These are phyloP conservation scores for Anadara kagoshimensis DNA, from an alignment of 1,140 invertebrate genomes.

Conservation along the genomic window DNA sequence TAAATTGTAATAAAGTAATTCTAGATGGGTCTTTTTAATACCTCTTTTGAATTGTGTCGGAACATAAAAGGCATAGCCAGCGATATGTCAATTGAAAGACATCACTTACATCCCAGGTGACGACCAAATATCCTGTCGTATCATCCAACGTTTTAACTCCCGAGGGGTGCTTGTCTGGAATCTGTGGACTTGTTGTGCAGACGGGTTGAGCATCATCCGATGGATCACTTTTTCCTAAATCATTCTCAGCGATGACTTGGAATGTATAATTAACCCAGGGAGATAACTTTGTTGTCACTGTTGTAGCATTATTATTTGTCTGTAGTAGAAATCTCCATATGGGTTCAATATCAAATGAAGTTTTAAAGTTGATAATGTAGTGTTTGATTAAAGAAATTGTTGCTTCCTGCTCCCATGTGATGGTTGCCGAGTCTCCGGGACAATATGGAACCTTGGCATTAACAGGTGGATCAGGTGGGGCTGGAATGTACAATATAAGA, in stretches of 20 bases:
- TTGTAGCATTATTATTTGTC: not conserved
- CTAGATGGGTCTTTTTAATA: no score
- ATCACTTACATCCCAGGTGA: conserved; percentile 20
- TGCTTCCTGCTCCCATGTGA: conserved; percentile 83
- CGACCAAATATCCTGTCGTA: conserved; percentile 8
- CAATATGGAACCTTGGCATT: conserved; percentile 74
- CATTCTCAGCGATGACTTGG: conserved; percentile 4
- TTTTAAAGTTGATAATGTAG: conserved; percentile 95
- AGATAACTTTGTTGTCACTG: not conserved
- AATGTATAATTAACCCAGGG: conserved; percentile 22
- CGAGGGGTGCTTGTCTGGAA: conserved; percentile 3
- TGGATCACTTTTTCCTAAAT: conserved; percentile 15
- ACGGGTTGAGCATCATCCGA: not conserved
- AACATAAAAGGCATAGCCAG: no score
- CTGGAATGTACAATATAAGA: conserved; percentile 73
- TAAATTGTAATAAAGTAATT: no score
- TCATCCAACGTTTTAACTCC: conserved; percentile 1
- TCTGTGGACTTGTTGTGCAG: not conserved
- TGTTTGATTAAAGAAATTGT: conserved; percentile 91
- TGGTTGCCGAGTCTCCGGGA: conserved; percentile 79
- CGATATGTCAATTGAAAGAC: not conserved
- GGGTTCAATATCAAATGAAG: conserved; percentile 89
- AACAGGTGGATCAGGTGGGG: conserved; percentile 92
- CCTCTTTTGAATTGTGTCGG: no score
- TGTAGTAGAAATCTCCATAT: not conserved